These are phyloP conservation scores for Cavia aperea DNA, from an alignment of 2,113 vertebrate genomes.

Conservation along the genomic window DNA sequence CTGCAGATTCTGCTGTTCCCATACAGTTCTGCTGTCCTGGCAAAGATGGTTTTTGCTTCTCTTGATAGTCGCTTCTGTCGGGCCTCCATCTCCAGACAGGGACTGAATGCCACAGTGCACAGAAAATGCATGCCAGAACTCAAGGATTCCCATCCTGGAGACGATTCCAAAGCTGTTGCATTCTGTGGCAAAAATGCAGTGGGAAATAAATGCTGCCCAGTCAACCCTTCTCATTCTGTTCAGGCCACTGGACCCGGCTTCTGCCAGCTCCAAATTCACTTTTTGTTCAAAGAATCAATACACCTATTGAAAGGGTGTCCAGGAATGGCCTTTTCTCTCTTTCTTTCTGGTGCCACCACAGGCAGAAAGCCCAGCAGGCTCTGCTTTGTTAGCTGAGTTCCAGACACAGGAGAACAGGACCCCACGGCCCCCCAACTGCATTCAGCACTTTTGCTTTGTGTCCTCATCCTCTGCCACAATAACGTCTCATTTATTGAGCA, in stretches of 20 bases:
- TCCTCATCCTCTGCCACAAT: conserved; percentile 19
- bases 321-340: conserved; percentile 54
- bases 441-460: conserved; percentile 18
- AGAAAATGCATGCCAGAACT: conserved; percentile 36
- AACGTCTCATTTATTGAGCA: neutral
- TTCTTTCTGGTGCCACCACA: neutral
- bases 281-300: conserved; percentile 62
- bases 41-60: neutral
- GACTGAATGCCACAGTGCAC: conserved; percentile 32
- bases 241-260: conserved; percentile 27
- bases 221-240: conserved; percentile 36
- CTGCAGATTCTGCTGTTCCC: neutral
- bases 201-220: conserved; percentile 17
- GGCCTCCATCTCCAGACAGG: conserved; percentile 16
- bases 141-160: conserved; percentile 49
- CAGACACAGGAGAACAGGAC: neutral
- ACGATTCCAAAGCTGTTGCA: conserved; percentile 45
- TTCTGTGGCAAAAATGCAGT: conserved; percentile 23
- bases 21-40: neutral
- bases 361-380: conserved; percentile 62
- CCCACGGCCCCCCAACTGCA: neutral
- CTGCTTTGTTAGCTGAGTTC: conserved; percentile 45
- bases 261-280: conserved; percentile 49
- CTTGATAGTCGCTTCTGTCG: conserved; percentile 28
- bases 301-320: conserved; percentile 57